Evolutionary conservation across 2,113 vertebrate genomes (phyloP).

Genomic region (Sphaerodactylus townsendi): DNA sequence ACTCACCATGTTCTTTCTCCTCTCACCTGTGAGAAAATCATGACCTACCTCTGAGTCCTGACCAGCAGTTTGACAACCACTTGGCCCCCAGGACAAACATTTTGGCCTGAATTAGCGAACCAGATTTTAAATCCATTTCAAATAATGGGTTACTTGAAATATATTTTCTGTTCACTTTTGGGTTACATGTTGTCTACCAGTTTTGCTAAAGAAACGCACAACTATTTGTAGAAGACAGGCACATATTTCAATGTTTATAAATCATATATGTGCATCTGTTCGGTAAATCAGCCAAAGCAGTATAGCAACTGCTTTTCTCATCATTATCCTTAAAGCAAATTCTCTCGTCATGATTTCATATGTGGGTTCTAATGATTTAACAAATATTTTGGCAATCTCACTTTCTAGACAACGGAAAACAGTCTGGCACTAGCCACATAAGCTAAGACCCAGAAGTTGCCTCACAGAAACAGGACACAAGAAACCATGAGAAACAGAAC

Average conservation of each 20-base stretch:
- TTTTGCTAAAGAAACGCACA: conserved; percentile 55
- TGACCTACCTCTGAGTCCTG: too few relatives aligned
- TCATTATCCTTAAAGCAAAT: conserved; percentile 59
- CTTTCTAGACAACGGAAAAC: conserved; percentile 34
- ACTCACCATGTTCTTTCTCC: too few relatives aligned
- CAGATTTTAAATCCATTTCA: conserved; percentile 25
- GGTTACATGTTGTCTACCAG: conserved; percentile 24
- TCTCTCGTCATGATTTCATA: conserved; percentile 30
- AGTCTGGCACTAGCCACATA: not conserved
- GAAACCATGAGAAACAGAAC: conserved; percentile 3
- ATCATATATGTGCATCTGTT: conserved; percentile 68
- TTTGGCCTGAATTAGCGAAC: not conserved
- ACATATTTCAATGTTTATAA: conserved; percentile 61
- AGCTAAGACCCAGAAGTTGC: not conserved
- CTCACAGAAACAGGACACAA: not conserved
- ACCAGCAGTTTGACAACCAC: too few relatives aligned
- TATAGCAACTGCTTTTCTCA: conserved; percentile 63
- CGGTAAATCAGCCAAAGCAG: conserved; percentile 62
- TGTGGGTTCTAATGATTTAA: conserved; percentile 31
- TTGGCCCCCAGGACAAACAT: not conserved
- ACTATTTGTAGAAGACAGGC: conserved; percentile 66
- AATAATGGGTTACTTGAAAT: conserved; percentile 34
- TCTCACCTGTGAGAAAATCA: too few relatives aligned
- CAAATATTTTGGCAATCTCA: conserved; percentile 37
- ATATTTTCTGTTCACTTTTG: conserved; percentile 26